phyloP scores from a whole-genome alignment of 2,113 vertebrate genomes.

The Anolis carolinensis region DNA sequence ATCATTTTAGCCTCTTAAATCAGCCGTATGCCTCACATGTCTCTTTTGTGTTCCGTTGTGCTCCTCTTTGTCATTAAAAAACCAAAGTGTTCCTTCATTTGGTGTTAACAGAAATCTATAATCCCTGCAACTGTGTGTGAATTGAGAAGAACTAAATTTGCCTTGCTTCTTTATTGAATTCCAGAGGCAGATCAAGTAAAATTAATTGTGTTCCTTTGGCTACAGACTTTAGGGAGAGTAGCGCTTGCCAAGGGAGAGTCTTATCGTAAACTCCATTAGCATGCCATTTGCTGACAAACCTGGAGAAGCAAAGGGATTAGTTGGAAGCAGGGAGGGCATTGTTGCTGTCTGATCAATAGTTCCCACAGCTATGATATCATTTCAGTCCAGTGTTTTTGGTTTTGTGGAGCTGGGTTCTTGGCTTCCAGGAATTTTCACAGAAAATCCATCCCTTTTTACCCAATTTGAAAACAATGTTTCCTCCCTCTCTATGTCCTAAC shows the following conservation, averaged over 20 bases:
- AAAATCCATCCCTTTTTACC: background rate
- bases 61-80: background rate
- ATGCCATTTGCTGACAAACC: conserved; percentile 6
- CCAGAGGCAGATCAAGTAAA: conserved; percentile 8
- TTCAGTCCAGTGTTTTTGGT: background rate
- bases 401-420: background rate
- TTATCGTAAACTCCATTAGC: conserved; percentile 8
- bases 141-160: background rate
- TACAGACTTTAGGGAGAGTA: background rate
- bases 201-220: background rate
- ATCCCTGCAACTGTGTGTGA: background rate
- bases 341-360: conserved; percentile 28
- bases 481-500: background rate
- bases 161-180: background rate
- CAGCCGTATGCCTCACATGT: background rate
- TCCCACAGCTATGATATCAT: background rate
- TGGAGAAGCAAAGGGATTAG: conserved; percentile 13
- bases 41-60: background rate
- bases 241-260: background rate
- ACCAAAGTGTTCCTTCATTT: background rate
- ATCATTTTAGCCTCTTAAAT: background rate
- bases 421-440: background rate
- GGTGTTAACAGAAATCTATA: background rate
- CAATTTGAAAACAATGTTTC: background rate
- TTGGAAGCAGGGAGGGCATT: background rate